These are phyloP conservation scores for Bombyx mandarina DNA, from an alignment of 1,140 invertebrate species.

Conservation along the genomic window DNA sequence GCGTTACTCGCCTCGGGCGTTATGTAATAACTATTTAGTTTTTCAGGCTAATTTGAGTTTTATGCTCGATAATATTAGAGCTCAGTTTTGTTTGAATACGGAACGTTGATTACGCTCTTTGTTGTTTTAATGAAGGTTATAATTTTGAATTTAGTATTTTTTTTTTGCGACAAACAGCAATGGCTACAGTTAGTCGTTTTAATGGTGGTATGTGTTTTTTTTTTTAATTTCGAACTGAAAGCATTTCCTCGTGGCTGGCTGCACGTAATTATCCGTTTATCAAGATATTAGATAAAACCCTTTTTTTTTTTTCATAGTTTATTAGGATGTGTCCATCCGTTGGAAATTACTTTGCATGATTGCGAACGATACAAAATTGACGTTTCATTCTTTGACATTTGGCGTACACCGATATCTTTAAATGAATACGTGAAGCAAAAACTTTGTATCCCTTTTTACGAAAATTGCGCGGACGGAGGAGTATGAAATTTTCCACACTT, in stretches of 20 bases:
- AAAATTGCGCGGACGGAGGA: too few species aligned
- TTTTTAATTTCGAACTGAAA: slow-evolving; percentile 25
- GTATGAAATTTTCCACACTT: too few species aligned
- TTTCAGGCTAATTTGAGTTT: too few species aligned
- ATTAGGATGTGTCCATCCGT: background rate
- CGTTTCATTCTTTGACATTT: too few species aligned
- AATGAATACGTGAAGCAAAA: too few species aligned
- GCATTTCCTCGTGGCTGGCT: slow-evolving; percentile 38
- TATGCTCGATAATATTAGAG: too few species aligned
- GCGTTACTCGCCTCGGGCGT: slow-evolving; percentile 19
- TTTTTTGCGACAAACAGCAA: slow-evolving; percentile 53
- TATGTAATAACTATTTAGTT: slow-evolving; percentile 11
- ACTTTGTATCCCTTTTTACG: too few species aligned
- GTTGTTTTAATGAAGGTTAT: slow-evolving; percentile 20
- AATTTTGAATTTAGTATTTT: slow-evolving; percentile 50
- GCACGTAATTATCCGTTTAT: slow-evolving; percentile 53
- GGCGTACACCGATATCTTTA: too few species aligned
- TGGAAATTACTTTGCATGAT: too few species aligned
- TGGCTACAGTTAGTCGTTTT: slow-evolving; percentile 41
- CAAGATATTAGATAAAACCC: slow-evolving; percentile 53
- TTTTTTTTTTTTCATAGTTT: slow-evolving; percentile 34
- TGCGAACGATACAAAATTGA: too few species aligned
- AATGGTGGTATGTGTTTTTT: slow-evolving; percentile 42
- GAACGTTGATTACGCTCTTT: slow-evolving; percentile 10
- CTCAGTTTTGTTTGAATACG: too few species aligned